These are phyloP conservation scores for Trichogramma evanescens DNA, from an alignment of 2,888 invertebrate species.

Conservation along the genomic window DNA sequence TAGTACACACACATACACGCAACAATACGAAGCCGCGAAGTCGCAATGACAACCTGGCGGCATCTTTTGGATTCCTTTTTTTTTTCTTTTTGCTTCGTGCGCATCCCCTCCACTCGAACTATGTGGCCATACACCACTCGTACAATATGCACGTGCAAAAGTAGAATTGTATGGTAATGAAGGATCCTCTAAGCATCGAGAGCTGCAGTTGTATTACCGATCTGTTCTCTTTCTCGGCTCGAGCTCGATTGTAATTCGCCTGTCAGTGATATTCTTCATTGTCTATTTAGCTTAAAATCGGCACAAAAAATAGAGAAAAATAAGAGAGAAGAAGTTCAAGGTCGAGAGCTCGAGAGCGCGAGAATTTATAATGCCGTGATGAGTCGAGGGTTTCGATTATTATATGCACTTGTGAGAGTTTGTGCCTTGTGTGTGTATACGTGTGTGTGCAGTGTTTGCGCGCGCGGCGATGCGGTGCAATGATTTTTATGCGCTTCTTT, in stretches of 20 bases:
- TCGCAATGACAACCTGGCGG: too few species aligned
- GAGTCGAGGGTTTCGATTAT: neutral
- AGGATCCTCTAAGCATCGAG: neutral
- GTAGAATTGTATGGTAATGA: slow-evolving; percentile 18
- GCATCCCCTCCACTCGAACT: too few species aligned
- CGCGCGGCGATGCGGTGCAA: neutral
- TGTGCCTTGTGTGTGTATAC: neutral
- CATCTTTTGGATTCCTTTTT: too few species aligned
- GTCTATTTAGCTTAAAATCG: slow-evolving; percentile 11
- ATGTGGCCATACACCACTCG: too few species aligned
- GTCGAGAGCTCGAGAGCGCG: neutral
- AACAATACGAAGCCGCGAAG: too few species aligned
- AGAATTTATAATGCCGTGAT: too few species aligned
- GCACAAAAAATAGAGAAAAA: neutral
- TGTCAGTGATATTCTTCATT: slow-evolving; percentile 5
- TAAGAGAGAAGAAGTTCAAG: slow-evolving; percentile 13
- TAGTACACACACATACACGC: too few species aligned
- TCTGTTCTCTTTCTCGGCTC: too few species aligned
- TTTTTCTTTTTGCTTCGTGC: too few species aligned
- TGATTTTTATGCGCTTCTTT: neutral
- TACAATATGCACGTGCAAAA: neutral
- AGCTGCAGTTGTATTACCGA: too few species aligned
- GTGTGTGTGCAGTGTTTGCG: neutral
- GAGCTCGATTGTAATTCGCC: neutral
- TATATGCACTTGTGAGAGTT: neutral